Percentiles rank a stretch among this genome's conserved stretches.
phyloP scores from a whole-genome alignment of 2,888 invertebrate genomes.

The Amphipyra tragopoginis region DNA sequence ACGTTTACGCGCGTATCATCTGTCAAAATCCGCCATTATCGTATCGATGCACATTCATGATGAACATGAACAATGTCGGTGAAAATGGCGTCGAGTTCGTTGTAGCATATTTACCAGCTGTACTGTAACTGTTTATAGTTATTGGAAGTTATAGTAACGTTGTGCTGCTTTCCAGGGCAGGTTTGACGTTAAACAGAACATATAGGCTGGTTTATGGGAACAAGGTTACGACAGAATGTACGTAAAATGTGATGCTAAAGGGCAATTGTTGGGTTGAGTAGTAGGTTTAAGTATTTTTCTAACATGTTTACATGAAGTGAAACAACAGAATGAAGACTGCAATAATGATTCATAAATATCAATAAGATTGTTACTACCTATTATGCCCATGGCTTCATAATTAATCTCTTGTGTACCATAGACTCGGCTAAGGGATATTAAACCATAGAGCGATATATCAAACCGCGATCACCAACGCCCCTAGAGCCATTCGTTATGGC shows the following conservation, averaged over 20 bases:
- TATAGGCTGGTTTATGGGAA: constrained; percentile 23
- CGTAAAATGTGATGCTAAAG: constrained; percentile 14
- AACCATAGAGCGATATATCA: constrained; percentile 41
- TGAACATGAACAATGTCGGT: constrained; percentile 37
- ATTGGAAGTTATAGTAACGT: constrained; percentile 26
- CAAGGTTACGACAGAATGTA: constrained; percentile 24
- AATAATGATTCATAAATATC: not conserved
- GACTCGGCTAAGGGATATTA: constrained; percentile 23
- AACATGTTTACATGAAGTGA: too few species aligned
- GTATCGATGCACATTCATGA: constrained; percentile 46
- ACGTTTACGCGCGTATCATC: constrained; percentile 32
- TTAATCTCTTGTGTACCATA: constrained; percentile 25
- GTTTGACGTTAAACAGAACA: constrained; percentile 41
- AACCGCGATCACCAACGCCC: constrained; percentile 34
- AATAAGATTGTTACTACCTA: not conserved
- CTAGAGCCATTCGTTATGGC: constrained; percentile 38
- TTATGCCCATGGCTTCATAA: constrained; percentile 1
- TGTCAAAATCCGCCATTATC: constrained; percentile 50
- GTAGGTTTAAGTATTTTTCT: too few species aligned
- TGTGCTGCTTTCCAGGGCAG: constrained; percentile 31
- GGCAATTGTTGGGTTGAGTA: too few species aligned
- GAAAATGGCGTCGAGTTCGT: constrained; percentile 32
- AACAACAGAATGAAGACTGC: not conserved
- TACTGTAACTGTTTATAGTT: constrained; percentile 29
- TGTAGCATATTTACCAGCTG: constrained; percentile 26